These are phyloP conservation scores for Hipparchia sbordonii DNA, from an alignment of 2,888 invertebrate species.

Conservation along the genomic window DNA sequence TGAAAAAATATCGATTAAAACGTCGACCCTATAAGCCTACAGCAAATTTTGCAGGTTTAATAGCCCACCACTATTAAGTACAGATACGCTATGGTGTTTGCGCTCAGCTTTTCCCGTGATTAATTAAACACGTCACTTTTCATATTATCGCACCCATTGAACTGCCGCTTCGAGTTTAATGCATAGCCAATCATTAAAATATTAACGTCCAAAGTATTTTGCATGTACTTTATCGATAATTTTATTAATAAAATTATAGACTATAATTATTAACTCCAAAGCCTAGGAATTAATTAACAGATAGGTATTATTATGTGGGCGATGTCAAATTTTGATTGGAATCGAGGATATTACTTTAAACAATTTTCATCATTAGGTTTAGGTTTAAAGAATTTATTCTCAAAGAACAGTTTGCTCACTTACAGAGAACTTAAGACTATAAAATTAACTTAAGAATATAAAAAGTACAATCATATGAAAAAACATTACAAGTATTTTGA, in stretches of 20 bases:
- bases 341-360: neutral
- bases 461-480: too few relatives aligned
- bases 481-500: too few relatives aligned
- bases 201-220: neutral
- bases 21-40: neutral
- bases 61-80: constrained; percentile 46
- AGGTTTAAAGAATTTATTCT: too few relatives aligned
- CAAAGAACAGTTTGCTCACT: too few relatives aligned
- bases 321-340: neutral
- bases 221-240: constrained; percentile 11
- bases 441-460: too few relatives aligned
- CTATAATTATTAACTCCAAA: neutral
- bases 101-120: constrained; percentile 25
- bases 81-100: constrained; percentile 36
- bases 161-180: constrained; percentile 27
- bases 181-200: constrained; percentile 30
- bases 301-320: neutral
- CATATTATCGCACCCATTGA: constrained; percentile 33
- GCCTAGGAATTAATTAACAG: neutral
- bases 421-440: too few relatives aligned
- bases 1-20: neutral
- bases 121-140: constrained; percentile 34
- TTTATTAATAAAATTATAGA: neutral
- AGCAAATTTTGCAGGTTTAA: neutral
- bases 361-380: too few relatives aligned